Evolutionary conservation across 2,888 invertebrate species (phyloP).

Genomic region (Drosophila mayaguana): DNA sequence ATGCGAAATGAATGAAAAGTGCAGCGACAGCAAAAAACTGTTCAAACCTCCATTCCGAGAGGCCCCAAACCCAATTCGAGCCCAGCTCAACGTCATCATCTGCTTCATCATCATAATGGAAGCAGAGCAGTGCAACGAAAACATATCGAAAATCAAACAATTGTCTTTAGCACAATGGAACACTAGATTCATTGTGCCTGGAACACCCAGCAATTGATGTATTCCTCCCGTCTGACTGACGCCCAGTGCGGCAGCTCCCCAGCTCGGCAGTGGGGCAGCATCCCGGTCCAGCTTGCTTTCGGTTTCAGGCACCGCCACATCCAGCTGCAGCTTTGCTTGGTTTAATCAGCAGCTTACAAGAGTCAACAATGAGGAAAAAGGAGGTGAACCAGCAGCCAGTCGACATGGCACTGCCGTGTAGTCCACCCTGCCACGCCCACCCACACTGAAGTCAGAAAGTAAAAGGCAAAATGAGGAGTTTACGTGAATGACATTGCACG

Average conservation of each 20-base stretch:
- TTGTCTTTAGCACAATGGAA: conserved; percentile 74
- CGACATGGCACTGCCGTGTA: not conserved
- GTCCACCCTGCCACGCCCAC: not conserved
- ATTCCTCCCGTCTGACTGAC: conserved; percentile 32
- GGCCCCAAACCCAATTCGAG: not conserved
- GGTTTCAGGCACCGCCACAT: not conserved
- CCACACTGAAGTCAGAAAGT: conserved; percentile 58
- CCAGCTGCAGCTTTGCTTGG: conserved; percentile 57
- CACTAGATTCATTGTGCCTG: conserved; percentile 58
- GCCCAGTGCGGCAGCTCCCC: not conserved
- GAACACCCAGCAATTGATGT: conserved; percentile 65
- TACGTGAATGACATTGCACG: conserved; percentile 35
- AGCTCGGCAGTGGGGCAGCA: not conserved
- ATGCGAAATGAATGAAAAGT: conserved; percentile 64
- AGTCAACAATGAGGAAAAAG: conserved; percentile 63
- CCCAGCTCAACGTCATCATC: not conserved
- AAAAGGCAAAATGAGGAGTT: conserved; percentile 15
- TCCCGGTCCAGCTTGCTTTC: not conserved
- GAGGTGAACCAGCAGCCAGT: conserved; percentile 10
- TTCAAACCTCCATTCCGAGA: conserved; percentile 26
- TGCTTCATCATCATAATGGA: conserved; percentile 21
- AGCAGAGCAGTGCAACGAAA: conserved; percentile 43
- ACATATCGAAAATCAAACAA: conserved; percentile 80
- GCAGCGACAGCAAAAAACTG: conserved; percentile 60
- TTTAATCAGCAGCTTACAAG: conserved; percentile 80